These are phyloP conservation scores for Vireo altiloquus DNA, from an alignment of 2,113 vertebrate genomes.

Conservation along the genomic window DNA sequence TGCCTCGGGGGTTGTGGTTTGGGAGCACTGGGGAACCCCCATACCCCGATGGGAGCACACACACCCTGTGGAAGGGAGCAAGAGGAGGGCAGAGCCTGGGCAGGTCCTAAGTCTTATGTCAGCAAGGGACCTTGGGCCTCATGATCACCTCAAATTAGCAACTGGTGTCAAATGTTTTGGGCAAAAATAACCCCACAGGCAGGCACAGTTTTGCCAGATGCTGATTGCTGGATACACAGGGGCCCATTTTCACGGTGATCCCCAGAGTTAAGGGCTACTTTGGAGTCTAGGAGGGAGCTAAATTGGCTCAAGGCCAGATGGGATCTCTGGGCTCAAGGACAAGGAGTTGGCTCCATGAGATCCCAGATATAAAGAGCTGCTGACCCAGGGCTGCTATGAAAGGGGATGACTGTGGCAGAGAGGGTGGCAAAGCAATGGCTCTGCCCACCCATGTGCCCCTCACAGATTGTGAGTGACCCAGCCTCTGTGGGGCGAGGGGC, in stretches of 20 bases:
- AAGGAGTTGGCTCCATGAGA: background rate
- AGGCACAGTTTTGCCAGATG: background rate
- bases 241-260: background rate
- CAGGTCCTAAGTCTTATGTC: background rate
- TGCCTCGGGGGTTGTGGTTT: background rate
- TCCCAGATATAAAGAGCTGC: background rate
- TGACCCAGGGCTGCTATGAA: background rate
- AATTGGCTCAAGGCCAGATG: background rate
- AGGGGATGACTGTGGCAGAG: background rate
- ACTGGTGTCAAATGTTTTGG: conserved; percentile 75
- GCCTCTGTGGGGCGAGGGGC: background rate
- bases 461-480: background rate
- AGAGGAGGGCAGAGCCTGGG: background rate
- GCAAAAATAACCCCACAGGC: conserved; percentile 77
- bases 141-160: conserved; percentile 56
- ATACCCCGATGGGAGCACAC: rapidly evolving
- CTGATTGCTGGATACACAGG: background rate
- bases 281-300: background rate
- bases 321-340: background rate
- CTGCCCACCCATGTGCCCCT: background rate
- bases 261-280: background rate
- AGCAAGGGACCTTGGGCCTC: background rate
- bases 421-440: background rate
- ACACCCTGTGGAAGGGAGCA: rapidly evolving
- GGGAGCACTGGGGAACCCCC: background rate